These are phyloP conservation scores for Drosophila tropicalis DNA, from an alignment of 1,140 invertebrate species.

Conservation along the genomic window DNA sequence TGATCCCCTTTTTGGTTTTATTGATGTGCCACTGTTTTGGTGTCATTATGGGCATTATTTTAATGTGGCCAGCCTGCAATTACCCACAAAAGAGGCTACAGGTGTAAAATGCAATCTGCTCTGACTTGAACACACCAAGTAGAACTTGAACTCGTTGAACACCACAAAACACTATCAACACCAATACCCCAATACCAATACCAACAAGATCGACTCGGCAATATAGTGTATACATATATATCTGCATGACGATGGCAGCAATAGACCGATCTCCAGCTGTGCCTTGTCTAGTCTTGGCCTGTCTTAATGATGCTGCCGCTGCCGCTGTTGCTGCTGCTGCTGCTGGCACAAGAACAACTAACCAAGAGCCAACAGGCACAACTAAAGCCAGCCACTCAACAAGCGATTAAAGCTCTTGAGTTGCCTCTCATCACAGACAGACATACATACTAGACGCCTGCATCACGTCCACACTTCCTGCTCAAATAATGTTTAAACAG, in stretches of 20 bases:
- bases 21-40: constrained; percentile 5
- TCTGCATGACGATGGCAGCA: background rate
- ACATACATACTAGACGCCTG: constrained; percentile 43
- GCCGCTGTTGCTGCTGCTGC: constrained; percentile 38
- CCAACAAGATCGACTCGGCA: constrained; percentile 1
- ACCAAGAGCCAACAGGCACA: background rate
- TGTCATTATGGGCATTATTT: constrained; percentile 61
- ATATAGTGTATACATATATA: constrained; percentile 18
- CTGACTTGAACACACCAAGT: constrained; percentile 17
- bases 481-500: constrained; percentile 79
- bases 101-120: constrained; percentile 77
- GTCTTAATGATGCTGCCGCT: constrained; percentile 65
- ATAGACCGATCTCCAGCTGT: constrained; percentile 54
- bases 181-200: background rate
- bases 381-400: constrained; percentile 40
- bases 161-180: constrained; percentile 2
- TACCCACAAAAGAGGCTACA: constrained; percentile 69
- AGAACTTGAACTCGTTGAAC: constrained; percentile 19
- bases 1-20: too few species aligned
- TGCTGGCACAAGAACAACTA: constrained; percentile 29
- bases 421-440: constrained; percentile 29
- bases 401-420: constrained; percentile 65
- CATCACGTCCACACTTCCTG: constrained; percentile 79
- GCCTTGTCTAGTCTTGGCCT: constrained; percentile 32
- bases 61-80: constrained; percentile 56